Evolutionary conservation across 2,797 vertebrate species (phyloP), one percentile per base, ranked within the genome.

Genomic region (Valencia hispanica): DNA sequence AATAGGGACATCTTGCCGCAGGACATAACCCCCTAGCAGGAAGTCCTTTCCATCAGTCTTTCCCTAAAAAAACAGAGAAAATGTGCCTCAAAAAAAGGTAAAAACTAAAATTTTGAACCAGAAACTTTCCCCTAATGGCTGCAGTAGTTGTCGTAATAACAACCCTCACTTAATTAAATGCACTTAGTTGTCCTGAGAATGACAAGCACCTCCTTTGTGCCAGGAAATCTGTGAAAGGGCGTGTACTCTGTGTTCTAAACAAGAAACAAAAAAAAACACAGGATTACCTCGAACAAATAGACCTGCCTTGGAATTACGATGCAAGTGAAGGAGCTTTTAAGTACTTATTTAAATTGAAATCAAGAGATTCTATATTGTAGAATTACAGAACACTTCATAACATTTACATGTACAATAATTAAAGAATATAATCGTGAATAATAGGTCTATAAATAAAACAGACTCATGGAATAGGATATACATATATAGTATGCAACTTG

Each of bases 21-120:
- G 79, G 59, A 74, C 74, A 12, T 45, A 43, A 68, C 22, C 7
- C 73, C 83, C 83, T 88, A 93, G 79, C 85, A 86, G 69, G 84
- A 63, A 34, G 55, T 7, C 8, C 68, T 89, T 76, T 88, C 91
- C 91, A 93, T 94, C 48, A 70, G 83, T 76, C 15, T 41, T n/a
- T 65, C 9, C 1, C 9, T 0, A 22, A 7, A 78, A 1, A 77
- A 82, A 68, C 0, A 8, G 50, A 77, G 50, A 0, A 65, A 70
- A 72, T 5, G 51, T 9, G 20, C 45, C 5, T 55, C 25, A 1
- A 43, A 68, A 68, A 48, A 22, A 0, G 10, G 3, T 75, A 9
- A 1, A 63, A 65, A 75, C 41, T 0, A 5, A 34, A 73, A 34
- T 0, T 32, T 68, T 70, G 43, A 15, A 2, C 9, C 20, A 47